phyloP scores from a whole-genome alignment of 2,113 vertebrate genomes.

The Podarcis raffonei region DNA sequence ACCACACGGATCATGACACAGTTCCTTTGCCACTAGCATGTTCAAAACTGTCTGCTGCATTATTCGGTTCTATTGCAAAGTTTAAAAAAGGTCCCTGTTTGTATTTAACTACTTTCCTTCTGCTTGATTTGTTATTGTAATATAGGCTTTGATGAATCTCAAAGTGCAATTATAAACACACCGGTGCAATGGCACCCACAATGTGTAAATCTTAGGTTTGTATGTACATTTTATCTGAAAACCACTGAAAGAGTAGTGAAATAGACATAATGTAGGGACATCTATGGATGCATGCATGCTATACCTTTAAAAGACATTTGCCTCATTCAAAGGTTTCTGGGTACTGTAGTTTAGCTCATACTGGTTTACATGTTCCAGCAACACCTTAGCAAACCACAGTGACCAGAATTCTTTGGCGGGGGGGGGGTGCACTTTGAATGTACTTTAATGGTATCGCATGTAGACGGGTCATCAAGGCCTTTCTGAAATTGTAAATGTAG shows the following conservation, averaged over 20 bases:
- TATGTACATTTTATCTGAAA: neutral
- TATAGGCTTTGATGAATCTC: neutral
- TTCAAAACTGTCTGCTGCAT: conserved; percentile 54
- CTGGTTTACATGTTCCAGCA: too few relatives aligned
- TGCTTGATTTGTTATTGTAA: neutral
- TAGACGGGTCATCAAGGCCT: neutral
- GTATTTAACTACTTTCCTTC: neutral
- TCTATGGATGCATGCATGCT: neutral
- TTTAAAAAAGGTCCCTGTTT: conserved; percentile 69
- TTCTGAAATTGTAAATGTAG: neutral
- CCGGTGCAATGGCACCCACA: neutral
- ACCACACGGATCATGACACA: conserved; percentile 60
- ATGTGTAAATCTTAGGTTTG: neutral
- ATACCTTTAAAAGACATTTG: too few relatives aligned
- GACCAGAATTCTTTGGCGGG: too few relatives aligned
- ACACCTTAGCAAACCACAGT: too few relatives aligned
- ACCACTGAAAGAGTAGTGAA: too few relatives aligned
- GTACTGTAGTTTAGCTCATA: too few relatives aligned
- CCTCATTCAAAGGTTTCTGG: too few relatives aligned
- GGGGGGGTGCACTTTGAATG: too few relatives aligned
- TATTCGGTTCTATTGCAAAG: conserved; percentile 70
- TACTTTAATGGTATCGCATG: too few relatives aligned
- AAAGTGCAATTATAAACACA: neutral
- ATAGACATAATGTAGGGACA: neutral
- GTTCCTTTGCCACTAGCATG: conserved; percentile 47